phyloP scores from a whole-genome alignment of 53 echinoderm and acorn worm species.

The Holothuria leucospilota region DNA sequence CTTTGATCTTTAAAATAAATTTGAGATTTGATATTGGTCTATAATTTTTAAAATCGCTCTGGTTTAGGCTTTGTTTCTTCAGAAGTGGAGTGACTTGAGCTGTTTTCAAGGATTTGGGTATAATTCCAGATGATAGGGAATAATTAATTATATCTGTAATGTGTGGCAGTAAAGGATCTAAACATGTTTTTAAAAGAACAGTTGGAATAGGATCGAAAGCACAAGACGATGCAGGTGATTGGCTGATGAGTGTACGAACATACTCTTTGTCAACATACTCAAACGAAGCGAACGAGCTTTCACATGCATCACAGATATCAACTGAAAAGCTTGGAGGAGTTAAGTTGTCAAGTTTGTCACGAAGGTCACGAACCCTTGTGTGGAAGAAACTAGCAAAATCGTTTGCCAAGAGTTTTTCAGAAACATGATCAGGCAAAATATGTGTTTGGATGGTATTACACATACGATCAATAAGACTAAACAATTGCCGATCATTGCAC shows the following conservation, averaged over 20 bases:
- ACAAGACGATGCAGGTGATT: slow-evolving; percentile 3
- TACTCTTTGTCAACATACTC: not conserved
- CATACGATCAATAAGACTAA: slow-evolving; percentile 23
- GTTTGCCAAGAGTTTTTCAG: not conserved
- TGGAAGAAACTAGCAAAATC: not conserved
- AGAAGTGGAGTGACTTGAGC: slow-evolving; percentile 33
- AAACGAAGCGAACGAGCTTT: slow-evolving; percentile 1
- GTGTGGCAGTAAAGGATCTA: slow-evolving; percentile 17
- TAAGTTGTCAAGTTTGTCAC: slow-evolving; percentile 8
- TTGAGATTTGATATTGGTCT: slow-evolving; percentile 50
- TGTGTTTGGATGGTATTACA: not conserved
- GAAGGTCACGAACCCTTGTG: slow-evolving; percentile 19
- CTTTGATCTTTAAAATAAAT: too few relatives aligned
- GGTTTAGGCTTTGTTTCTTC: slow-evolving; percentile 38
- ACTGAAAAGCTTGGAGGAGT: not conserved
- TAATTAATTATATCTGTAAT: slow-evolving; percentile 22
- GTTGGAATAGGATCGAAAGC: slow-evolving; percentile 22
- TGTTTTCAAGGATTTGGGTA: slow-evolving; percentile 36
- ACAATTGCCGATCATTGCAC: not conserved
- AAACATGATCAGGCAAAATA: too few relatives aligned
- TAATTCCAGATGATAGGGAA: slow-evolving; percentile 37
- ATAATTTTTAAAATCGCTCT: slow-evolving; percentile 43
- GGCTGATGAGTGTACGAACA: not conserved
- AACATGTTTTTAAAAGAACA: slow-evolving; percentile 5
- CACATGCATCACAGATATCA: not conserved